Conservation (phyloP, 2,888 invertebrate genomes). For the Diplolepis rosae region DNA sequence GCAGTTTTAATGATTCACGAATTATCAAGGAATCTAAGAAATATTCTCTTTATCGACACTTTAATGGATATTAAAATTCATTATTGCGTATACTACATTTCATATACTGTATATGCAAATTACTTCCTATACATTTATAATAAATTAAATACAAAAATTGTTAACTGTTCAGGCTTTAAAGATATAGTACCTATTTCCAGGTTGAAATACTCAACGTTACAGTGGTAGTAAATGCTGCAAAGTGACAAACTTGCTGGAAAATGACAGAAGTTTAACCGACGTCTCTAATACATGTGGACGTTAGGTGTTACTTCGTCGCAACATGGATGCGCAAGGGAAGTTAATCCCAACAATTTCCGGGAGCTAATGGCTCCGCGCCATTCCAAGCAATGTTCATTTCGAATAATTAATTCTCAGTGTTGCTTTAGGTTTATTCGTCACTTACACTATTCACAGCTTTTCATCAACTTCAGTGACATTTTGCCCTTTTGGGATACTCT, state of each 20-base stretch:
- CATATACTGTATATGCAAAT: too few relatives aligned
- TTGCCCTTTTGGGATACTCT: conserved; percentile 1
- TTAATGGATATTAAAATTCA: too few relatives aligned
- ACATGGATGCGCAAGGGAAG: conserved; percentile 52
- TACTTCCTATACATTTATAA: too few relatives aligned
- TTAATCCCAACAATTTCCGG: conserved; percentile 70
- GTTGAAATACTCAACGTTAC: too few relatives aligned
- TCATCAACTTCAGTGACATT: not conserved
- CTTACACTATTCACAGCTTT: not conserved
- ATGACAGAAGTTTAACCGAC: conserved; percentile 20
- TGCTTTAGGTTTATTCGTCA: conserved; percentile 4
- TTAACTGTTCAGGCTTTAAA: too few relatives aligned
- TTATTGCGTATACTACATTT: too few relatives aligned
- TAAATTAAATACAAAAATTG: too few relatives aligned
- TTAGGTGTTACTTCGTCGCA: conserved; percentile 36
- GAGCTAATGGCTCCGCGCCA: conserved; percentile 67
- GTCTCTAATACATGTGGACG: not conserved
- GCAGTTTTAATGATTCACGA: too few relatives aligned
- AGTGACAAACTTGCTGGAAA: conserved; percentile 13
- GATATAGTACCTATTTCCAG: too few relatives aligned
- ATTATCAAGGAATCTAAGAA: too few relatives aligned
- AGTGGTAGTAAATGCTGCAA: not conserved
- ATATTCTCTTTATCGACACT: too few relatives aligned
- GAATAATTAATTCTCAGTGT: conserved; percentile 67
- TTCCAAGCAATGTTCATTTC: conserved; percentile 63